These are phyloP conservation scores for Digitonthophagus gazella DNA, from an alignment of 2,888 invertebrate species.

Conservation along the genomic window DNA sequence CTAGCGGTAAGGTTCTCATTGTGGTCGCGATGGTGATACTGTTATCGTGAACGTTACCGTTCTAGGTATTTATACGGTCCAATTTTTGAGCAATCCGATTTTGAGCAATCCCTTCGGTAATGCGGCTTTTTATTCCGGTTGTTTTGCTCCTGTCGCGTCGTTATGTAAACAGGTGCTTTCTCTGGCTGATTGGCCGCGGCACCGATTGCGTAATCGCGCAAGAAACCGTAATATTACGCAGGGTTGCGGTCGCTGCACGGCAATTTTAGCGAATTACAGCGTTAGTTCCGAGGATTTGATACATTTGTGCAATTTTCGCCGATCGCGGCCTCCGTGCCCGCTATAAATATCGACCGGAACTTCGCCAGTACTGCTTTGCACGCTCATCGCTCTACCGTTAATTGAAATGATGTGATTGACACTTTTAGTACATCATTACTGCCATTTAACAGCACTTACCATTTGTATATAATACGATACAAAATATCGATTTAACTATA, in stretches of 20 bases:
- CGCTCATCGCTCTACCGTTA: neutral
- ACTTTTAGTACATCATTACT: neutral
- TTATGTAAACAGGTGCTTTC: conserved; percentile 15
- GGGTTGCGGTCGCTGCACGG: conserved; percentile 10
- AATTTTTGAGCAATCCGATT: conserved; percentile 9
- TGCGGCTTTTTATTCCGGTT: conserved; percentile 9
- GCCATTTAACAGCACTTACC: neutral
- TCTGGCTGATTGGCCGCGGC: conserved; percentile 14
- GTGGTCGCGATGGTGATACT: conserved; percentile 6
- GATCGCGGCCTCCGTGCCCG: neutral
- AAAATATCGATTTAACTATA: neutral
- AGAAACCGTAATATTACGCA: conserved; percentile 12
- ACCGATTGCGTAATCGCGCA: conserved; percentile 7
- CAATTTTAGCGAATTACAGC: conserved; percentile 14
- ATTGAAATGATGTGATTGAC: neutral
- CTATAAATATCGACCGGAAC: neutral
- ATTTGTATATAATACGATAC: neutral
- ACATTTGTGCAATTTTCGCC: conserved; percentile 14
- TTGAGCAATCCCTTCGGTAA: conserved; percentile 7
- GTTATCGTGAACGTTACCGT: conserved; percentile 8
- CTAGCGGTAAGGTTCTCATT: conserved; percentile 43
- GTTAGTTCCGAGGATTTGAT: conserved; percentile 17
- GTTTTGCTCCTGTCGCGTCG: conserved; percentile 4
- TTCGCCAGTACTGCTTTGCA: neutral
- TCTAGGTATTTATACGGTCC: conserved; percentile 10